Base-by-base conservation (phyloP, 2,113 vertebrate genomes). In the Deroptyus accipitrinus region DNA sequence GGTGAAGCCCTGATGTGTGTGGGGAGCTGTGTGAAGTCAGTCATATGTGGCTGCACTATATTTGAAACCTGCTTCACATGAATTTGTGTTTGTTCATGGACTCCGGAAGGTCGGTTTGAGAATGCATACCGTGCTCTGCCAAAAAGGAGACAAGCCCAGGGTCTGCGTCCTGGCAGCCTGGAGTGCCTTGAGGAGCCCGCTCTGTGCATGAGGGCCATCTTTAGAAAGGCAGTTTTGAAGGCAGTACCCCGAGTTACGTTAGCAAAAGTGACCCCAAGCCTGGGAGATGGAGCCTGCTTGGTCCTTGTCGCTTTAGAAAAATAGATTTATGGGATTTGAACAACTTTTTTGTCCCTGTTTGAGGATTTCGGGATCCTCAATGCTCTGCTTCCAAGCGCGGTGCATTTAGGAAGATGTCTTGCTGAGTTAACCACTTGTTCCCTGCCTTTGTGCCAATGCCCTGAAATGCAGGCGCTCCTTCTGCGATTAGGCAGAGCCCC, bases 31-130 rank as follows among this genome's bases (percentile, higher is more conserved):
- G 83, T 2, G 52, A 41, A 20, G 59, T 52, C 87, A 5, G 54
- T 14, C 30, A 0, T 2, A 12, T 35, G 70, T 11, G 83, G 67
- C 52, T 55, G 74, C 28, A 5, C 51, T 3, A 1, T 1, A 10
- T 7, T 44, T 9, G 39, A 12, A 46, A 86, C 22, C 39, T 0
- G 9, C 17, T 80, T 75, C 25, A 0, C 7, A 51, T 5, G 31
- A 25, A 41, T 84, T 22, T 4, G 59, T 17, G 48, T 4, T 37
- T 7, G 17, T 64, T 20, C 22, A 0, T 1, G 2, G 35, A 1
- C 15, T 64, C 30, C 10, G 5, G 17, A 24, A 66, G 82, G 59
- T 42, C 7, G 31, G 59, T 18, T 61, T 4, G 76, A 4, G 44
- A 27, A 66, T 8, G 67, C 4, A 3, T 23, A 7, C 8, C 1